phyloP scores from a whole-genome alignment of 2,113 vertebrate species.

The Microcebus tavaratra region DNA sequence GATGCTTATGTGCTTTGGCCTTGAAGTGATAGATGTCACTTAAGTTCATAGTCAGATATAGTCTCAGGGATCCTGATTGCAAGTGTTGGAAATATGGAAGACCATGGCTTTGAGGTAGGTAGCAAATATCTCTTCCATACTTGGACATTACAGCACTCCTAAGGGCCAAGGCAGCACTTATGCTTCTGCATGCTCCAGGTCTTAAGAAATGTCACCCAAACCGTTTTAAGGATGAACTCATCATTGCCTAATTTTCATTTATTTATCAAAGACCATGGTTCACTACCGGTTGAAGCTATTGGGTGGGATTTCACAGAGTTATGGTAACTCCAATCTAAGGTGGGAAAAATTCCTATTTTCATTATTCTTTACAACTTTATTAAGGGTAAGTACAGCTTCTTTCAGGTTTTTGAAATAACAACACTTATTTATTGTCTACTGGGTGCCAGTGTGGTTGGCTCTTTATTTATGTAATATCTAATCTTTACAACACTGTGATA shows the following conservation, averaged over 20 bases:
- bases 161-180: not conserved
- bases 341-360: not conserved
- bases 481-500: not conserved
- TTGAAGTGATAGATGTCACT: not conserved
- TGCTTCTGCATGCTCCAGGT: not conserved
- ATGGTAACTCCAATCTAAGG: not conserved
- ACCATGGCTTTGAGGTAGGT: not conserved
- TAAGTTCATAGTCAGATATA: not conserved
- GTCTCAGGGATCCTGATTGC: rapidly evolving
- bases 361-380: not conserved
- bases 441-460: not conserved
- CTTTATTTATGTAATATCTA: not conserved
- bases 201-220: not conserved
- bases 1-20: not conserved
- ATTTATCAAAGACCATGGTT: not conserved
- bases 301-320: not conserved
- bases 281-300: not conserved
- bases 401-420: constrained; percentile 22
- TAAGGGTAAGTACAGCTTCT: not conserved
- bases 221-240: not conserved
- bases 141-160: not conserved
- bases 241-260: not conserved
- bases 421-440: not conserved
- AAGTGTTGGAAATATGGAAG: not conserved
- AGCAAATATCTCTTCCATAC: not conserved